Conservation (phyloP, 2,797 vertebrate species). For the Acrossocheilus wenchowensis region DNA sequence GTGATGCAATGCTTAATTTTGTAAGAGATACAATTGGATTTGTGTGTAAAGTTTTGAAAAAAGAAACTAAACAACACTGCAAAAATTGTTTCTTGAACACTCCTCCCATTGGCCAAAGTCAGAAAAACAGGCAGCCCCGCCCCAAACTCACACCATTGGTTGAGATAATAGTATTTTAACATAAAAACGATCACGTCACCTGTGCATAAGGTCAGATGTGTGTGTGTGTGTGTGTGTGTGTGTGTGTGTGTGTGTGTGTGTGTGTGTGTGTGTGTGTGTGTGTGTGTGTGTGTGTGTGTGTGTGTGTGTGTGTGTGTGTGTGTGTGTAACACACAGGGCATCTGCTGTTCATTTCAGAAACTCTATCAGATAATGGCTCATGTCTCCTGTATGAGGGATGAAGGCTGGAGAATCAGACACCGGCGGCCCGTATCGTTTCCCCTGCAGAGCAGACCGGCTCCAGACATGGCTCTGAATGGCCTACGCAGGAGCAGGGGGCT, state of each 20-base stretch:
- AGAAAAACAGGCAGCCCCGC: not conserved
- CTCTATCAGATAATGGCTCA: slow-evolving; percentile 82
- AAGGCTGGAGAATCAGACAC: slow-evolving; percentile 64
- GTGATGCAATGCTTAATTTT: too few species aligned
- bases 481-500: slow-evolving; percentile 47
- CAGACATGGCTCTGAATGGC: slow-evolving; percentile 59
- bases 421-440: slow-evolving; percentile 70
- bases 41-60: too few species aligned
- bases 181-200: not conserved
- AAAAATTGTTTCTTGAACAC: too few species aligned
- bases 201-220: not conserved
- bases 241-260: slow-evolving; percentile 5
- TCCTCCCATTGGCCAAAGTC: not conserved
- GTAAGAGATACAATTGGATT: too few species aligned
- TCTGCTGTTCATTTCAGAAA: slow-evolving; percentile 84
- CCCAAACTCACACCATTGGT: not conserved
- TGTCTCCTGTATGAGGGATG: slow-evolving; percentile 69
- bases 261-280: not conserved
- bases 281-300: not conserved
- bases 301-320: not conserved
- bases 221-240: slow-evolving; percentile 1
- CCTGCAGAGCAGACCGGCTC: slow-evolving; percentile 54
- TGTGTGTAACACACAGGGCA: slow-evolving; percentile 60
- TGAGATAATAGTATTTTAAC: not conserved
- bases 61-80: not conserved